Conservation (phyloP, 2,113 vertebrate species). For the Pluvialis apricaria region DNA sequence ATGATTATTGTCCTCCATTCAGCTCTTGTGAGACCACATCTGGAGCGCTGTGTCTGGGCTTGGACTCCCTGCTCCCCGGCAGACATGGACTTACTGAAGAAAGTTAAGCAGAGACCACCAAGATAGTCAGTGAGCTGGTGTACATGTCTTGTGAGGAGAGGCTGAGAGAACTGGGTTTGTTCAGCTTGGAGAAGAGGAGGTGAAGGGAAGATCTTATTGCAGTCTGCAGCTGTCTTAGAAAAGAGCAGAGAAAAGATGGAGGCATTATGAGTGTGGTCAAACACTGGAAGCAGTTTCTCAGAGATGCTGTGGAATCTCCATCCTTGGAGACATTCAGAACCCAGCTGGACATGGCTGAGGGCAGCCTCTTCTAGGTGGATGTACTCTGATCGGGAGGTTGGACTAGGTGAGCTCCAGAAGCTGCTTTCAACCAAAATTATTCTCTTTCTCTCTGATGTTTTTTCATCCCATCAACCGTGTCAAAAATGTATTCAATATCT, state of each 20-base stretch:
- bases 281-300: background rate
- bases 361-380: background rate
- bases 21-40: background rate
- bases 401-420: background rate
- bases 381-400: background rate
- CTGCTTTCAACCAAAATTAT: background rate
- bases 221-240: background rate
- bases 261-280: background rate
- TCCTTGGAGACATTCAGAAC: background rate
- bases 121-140: background rate
- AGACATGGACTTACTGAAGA: background rate
- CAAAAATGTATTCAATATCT: background rate
- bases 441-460: accelerated
- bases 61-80: background rate
- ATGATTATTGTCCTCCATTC: background rate
- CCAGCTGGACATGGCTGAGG: background rate
- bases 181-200: background rate
- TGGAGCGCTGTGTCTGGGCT: background rate
- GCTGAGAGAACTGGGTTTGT: background rate
- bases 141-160: background rate
- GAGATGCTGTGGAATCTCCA: background rate
- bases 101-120: background rate
- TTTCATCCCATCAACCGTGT: background rate
- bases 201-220: background rate
- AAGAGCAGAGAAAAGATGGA: background rate